Evolutionary conservation across 2,888 invertebrate genomes (phyloP).

Genomic region (Hoplodrina ambigua): DNA sequence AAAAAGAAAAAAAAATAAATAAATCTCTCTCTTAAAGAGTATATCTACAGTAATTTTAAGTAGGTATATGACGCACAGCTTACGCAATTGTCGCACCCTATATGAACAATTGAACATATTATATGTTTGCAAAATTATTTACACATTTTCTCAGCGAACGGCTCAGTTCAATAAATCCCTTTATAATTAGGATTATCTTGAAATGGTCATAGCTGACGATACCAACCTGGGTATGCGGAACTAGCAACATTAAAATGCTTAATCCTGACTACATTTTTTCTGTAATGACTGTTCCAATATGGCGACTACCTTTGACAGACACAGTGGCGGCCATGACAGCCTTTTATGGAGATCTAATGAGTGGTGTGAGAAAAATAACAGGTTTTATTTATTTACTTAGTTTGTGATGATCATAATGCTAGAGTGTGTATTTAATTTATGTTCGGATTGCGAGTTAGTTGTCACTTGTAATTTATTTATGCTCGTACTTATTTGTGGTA

Average conservation of each 20-base stretch:
- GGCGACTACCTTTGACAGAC: conserved; percentile 74
- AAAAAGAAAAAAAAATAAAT: no score
- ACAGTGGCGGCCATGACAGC: conserved; percentile 67
- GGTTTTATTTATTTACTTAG: conserved; percentile 41
- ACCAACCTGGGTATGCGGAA: conserved; percentile 57
- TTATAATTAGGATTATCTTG: conserved; percentile 33
- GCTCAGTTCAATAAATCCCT: conserved; percentile 19
- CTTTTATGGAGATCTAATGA: conserved; percentile 68
- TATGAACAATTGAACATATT: no score
- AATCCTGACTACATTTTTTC: conserved; percentile 61
- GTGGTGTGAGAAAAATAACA: conserved; percentile 65
- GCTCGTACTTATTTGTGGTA: neutral
- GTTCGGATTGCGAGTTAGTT: neutral
- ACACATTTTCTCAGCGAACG: neutral
- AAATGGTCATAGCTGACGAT: conserved; percentile 33
- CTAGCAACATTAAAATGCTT: conserved; percentile 30
- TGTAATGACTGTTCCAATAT: conserved; percentile 67
- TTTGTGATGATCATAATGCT: conserved; percentile 20
- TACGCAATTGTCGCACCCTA: no score
- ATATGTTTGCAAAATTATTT: neutral
- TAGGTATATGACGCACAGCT: no score
- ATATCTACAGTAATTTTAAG: no score
- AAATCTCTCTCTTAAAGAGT: no score
- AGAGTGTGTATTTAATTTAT: conserved; percentile 4
- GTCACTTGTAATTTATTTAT: neutral